Evolutionary conservation across 2,888 invertebrate genomes (phyloP), one percentile per base, ranked within the genome.

Genomic region (Julus scanicus): DNA sequence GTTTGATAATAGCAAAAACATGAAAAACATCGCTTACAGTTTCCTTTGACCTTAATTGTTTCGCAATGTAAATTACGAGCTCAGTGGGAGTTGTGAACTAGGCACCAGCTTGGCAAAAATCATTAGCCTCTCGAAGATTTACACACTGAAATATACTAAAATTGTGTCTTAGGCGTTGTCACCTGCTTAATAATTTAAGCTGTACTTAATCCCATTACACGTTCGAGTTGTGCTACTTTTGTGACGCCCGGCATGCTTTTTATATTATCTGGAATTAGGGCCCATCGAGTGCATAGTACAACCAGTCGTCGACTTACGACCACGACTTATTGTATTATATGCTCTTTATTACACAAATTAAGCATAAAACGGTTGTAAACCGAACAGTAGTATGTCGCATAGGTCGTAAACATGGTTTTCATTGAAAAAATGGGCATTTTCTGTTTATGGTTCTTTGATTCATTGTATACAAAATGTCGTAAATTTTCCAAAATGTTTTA

Each of bases 11-110:
- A 84, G 44, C 39, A 84, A 84, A 84, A 84, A 84, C 84, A 84
- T 84, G 84, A 84, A 84, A 84, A 84, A 44, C 44, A 84, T 39
- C n/a, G 84, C 44, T 84, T 84, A 84, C 84, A 44, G 84, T 84
- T 63, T 84, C 84, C 84, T 84, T 84, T 84, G 84, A 84, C 84
- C 84, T 39, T 84, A 84, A 84, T 84, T 84, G 84, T 84, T 84
- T 84, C 84, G 44, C 84, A 39, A 84, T 84, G 84, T 84, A 84
- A 84, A 84, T 84, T 84, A 84, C 44, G 39, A 84, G 84, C 84
- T 44, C 84, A 84, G 84, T 44, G 44, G 84, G 84, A 40, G 84
- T 84, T 44, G 84, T n/a, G 84, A 40, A 40, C 15, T n/a, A 44
- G 83, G 84, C 37, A 84, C 63, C 63, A 63, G 63, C 63, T 63